Conservation (phyloP, 2,888 invertebrate genomes). For the Hemithea aestivaria region DNA sequence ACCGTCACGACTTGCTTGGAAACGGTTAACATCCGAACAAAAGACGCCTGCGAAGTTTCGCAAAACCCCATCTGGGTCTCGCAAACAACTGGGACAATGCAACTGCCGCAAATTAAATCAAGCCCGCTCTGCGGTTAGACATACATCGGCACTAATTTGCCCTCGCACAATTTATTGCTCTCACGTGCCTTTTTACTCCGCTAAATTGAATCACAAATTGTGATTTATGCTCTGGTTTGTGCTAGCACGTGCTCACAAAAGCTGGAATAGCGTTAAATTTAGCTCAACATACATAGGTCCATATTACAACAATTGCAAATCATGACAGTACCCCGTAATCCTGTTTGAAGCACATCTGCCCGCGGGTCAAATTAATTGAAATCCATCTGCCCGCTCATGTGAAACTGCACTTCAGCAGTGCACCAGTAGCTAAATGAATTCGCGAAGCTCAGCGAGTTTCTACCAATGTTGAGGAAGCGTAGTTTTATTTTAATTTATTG, state of each 20-base stretch:
- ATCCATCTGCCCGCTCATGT: constrained; percentile 34
- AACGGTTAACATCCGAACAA: constrained; percentile 47
- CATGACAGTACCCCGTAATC: constrained; percentile 28
- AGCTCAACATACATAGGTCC: constrained; percentile 16
- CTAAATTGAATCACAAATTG: constrained; percentile 41
- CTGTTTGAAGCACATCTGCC: constrained; percentile 26
- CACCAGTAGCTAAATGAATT: constrained; percentile 29
- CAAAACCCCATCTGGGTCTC: constrained; percentile 42
- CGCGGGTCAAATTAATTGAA: constrained; percentile 40
- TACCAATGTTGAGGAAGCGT: constrained; percentile 4
- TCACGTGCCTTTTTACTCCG: constrained; percentile 45
- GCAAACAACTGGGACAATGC: constrained; percentile 56
- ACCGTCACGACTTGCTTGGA: constrained; percentile 38
- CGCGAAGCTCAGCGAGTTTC: constrained; percentile 25
- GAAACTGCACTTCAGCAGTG: constrained; percentile 32
- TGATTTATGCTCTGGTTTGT: constrained; percentile 34
- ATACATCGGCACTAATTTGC: constrained; percentile 59
- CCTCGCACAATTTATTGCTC: constrained; percentile 51
- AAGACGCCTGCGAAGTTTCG: constrained; percentile 47
- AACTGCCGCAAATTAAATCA: constrained; percentile 56
- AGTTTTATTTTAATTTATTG: constrained; percentile 7
- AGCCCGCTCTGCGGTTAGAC: constrained; percentile 43
- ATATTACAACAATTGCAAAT: constrained; percentile 27
- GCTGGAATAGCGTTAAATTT: constrained; percentile 18
- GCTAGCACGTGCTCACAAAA: constrained; percentile 15